Conservation (phyloP, 2,888 invertebrate species). For the Polyommatus iphigenia region DNA sequence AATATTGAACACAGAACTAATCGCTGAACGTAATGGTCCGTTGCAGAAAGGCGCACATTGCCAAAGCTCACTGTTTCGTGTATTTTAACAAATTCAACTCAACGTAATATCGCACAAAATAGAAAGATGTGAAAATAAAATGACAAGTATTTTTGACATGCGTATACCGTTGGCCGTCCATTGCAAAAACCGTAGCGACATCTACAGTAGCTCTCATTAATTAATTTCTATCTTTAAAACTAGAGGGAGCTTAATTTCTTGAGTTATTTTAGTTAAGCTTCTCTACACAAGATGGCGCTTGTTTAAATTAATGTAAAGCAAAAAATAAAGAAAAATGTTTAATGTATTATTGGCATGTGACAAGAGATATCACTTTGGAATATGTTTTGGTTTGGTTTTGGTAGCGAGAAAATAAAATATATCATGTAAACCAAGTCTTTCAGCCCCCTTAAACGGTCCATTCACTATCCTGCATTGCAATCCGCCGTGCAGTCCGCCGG, state of each 20-base stretch:
- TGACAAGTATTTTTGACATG: constrained; percentile 77
- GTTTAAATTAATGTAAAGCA: too few species aligned
- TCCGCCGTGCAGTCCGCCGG: too few species aligned
- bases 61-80: constrained; percentile 57
- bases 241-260: not conserved
- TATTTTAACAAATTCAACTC: constrained; percentile 67
- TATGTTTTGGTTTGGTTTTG: too few species aligned
- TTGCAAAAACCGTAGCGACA: constrained; percentile 50
- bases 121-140: constrained; percentile 68
- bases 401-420: too few species aligned
- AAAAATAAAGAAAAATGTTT: too few species aligned
- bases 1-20: constrained; percentile 51
- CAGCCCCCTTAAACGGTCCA: too few species aligned
- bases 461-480: too few species aligned
- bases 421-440: too few species aligned
- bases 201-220: constrained; percentile 44
- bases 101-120: constrained; percentile 69
- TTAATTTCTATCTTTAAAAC: not conserved
- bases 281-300: constrained; percentile 47
- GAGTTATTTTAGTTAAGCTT: constrained; percentile 39
- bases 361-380: too few species aligned
- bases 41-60: constrained; percentile 54
- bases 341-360: too few species aligned
- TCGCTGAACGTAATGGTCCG: constrained; percentile 55
- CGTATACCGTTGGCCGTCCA: constrained; percentile 53